Conservation (phyloP, 2,888 invertebrate genomes). For the Cantharis rufa region DNA sequence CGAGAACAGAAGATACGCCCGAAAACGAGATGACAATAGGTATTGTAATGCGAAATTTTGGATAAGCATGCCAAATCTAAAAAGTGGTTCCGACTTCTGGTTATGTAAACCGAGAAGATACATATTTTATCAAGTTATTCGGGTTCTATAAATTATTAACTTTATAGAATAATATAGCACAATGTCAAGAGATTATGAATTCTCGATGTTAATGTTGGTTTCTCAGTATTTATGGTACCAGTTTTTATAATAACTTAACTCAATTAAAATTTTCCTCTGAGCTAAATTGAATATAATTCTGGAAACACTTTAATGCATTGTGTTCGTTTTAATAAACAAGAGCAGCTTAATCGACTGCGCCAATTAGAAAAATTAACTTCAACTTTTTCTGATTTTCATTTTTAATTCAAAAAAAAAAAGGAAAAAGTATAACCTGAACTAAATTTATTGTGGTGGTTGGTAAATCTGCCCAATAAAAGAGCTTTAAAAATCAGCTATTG, state of each 20-base stretch:
- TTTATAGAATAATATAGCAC: slow-evolving; percentile 34
- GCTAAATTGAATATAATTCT: neutral
- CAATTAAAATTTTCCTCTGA: slow-evolving; percentile 6
- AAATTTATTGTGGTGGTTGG: neutral
- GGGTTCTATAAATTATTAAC: slow-evolving; percentile 38
- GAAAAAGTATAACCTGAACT: too few relatives aligned
- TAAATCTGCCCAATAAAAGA: neutral
- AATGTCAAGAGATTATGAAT: slow-evolving; percentile 18
- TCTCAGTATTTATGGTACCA: slow-evolving; percentile 9
- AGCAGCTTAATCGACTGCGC: neutral
- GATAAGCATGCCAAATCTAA: slow-evolving; percentile 32
- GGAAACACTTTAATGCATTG: neutral
- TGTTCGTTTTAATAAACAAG: neutral
- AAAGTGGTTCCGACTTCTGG: slow-evolving; percentile 28
- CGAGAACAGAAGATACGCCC: neutral
- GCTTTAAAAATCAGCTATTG: neutral
- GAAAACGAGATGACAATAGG: slow-evolving; percentile 13
- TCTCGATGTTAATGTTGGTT: slow-evolving; percentile 14
- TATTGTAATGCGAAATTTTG: slow-evolving; percentile 5
- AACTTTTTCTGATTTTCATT: too few relatives aligned
- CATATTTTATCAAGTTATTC: slow-evolving; percentile 40
- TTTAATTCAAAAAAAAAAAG: too few relatives aligned
- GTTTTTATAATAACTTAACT: slow-evolving; percentile 4
- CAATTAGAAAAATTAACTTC: neutral
- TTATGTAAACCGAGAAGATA: slow-evolving; percentile 35